These are phyloP conservation scores for Coleophora deauratella DNA, from an alignment of 2,888 invertebrate genomes.

Conservation along the genomic window DNA sequence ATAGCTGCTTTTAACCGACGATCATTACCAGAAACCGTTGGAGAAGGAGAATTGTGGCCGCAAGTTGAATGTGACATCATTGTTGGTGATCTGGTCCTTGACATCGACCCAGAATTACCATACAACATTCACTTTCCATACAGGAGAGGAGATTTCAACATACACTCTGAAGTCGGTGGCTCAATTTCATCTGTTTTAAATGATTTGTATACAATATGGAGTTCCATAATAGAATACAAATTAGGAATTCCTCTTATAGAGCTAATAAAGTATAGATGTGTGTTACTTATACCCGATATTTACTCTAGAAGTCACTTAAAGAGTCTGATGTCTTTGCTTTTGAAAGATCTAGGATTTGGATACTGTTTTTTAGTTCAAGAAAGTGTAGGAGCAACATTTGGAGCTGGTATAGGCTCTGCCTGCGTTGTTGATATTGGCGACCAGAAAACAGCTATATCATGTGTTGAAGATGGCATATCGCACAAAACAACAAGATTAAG, in stretches of 20 bases:
- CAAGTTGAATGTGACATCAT: slow-evolving; percentile 78
- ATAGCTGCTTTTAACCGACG: slow-evolving; percentile 90
- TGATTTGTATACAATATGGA: slow-evolving; percentile 93
- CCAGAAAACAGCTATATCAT: slow-evolving; percentile 95
- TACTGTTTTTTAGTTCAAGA: slow-evolving; percentile 89
- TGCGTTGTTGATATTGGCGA: slow-evolving; percentile 97
- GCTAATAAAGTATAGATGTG: slow-evolving; percentile 86
- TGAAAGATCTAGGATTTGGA: slow-evolving; percentile 88
- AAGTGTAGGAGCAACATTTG: slow-evolving; percentile 67
- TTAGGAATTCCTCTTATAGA: slow-evolving; percentile 82
- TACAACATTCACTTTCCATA: slow-evolving; percentile 95
- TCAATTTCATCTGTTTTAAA: slow-evolving; percentile 88
- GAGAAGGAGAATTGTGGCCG: slow-evolving; percentile 75
- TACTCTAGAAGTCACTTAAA: slow-evolving; percentile 90
- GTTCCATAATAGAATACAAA: slow-evolving; percentile 82
- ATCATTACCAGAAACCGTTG: slow-evolving; percentile 79
- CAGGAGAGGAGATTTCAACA: slow-evolving; percentile 88
- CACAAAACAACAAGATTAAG: slow-evolving; percentile 88
- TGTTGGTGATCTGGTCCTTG: slow-evolving; percentile 85
- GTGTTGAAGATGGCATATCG: slow-evolving; percentile 97
- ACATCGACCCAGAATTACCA: slow-evolving; percentile 78
- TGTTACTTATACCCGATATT: slow-evolving; percentile 91
- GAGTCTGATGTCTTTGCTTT: slow-evolving; percentile 85
- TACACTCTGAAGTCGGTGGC: slow-evolving; percentile 88
- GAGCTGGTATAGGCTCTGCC: slow-evolving; percentile 78